Conservation (phyloP, 2,888 invertebrate species). For the Lypha dubia region DNA sequence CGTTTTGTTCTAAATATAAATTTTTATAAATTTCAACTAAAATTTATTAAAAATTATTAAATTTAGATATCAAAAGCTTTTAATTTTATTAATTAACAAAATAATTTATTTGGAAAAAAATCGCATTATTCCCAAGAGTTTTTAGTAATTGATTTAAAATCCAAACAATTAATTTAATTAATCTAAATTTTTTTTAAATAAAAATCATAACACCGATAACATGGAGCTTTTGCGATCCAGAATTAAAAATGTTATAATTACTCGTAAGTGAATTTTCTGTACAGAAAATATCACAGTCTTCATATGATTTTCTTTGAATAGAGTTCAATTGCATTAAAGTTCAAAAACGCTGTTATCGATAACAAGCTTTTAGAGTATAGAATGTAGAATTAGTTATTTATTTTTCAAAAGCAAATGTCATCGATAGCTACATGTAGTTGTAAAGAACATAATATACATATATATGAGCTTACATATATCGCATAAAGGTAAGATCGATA, state of each 20-base stretch:
- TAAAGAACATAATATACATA: no score
- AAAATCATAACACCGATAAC: background rate
- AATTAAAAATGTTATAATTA: no score
- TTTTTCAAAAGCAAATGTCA: no score
- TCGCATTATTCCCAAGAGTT: background rate
- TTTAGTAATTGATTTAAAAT: slow-evolving; percentile 14
- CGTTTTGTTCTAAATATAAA: slow-evolving; percentile 39
- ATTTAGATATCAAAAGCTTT: slow-evolving; percentile 26
- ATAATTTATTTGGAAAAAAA: background rate
- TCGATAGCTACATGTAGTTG: no score
- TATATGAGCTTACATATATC: no score
- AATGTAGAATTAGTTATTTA: no score
- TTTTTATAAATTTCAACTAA: slow-evolving; percentile 15
- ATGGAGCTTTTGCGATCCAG: no score
- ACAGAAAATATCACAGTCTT: background rate
- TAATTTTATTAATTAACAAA: slow-evolving; percentile 8
- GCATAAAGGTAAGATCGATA: no score
- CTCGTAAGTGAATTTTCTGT: background rate
- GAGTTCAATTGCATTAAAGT: no score
- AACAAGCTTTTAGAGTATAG: background rate
- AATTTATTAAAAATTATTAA: slow-evolving; percentile 25
- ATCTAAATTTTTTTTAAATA: background rate
- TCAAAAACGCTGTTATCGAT: background rate
- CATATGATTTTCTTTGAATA: no score
- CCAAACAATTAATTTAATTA: background rate